Evolutionary conservation across 2,888 invertebrate genomes (phyloP).

Genomic region (Chelonus formosanus): DNA sequence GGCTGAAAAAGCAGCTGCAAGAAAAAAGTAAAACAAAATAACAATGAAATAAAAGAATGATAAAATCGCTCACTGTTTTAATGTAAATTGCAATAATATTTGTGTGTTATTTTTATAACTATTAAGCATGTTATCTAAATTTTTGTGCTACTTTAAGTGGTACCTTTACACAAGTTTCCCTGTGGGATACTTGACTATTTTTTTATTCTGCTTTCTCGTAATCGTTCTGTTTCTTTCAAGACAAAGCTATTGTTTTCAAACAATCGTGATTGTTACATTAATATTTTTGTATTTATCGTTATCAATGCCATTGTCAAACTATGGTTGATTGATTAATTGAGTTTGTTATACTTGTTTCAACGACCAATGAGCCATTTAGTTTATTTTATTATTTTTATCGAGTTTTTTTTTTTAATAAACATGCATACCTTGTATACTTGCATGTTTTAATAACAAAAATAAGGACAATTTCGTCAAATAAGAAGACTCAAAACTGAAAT

Average conservation of each 20-base stretch:
- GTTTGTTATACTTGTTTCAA: conserved; percentile 31
- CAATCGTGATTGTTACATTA: conserved; percentile 24
- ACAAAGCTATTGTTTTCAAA: neutral
- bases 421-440: neutral
- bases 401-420: neutral
- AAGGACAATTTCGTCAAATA: conserved; percentile 3
- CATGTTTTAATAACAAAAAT: conserved; percentile 5
- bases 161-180: conserved; percentile 40
- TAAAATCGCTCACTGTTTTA: conserved; percentile 15
- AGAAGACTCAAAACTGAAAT: conserved; percentile 21
- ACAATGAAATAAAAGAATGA: conserved; percentile 13
- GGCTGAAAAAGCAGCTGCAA: conserved; percentile 79
- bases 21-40: conserved; percentile 63
- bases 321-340: conserved; percentile 18
- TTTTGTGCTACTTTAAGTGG: conserved; percentile 44
- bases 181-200: conserved; percentile 10
- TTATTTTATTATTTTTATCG: conserved; percentile 17
- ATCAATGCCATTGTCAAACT: conserved; percentile 32
- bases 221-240: conserved; percentile 8
- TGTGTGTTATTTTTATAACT: conserved; percentile 24
- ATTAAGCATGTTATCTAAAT: conserved; percentile 29
- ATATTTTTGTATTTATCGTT: conserved; percentile 35
- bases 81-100: conserved; percentile 23
- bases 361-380: conserved; percentile 16
- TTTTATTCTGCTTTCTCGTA: conserved; percentile 10